Evolutionary conservation across 2,113 vertebrate genomes (phyloP).

Genomic region (Lagopus muta): DNA sequence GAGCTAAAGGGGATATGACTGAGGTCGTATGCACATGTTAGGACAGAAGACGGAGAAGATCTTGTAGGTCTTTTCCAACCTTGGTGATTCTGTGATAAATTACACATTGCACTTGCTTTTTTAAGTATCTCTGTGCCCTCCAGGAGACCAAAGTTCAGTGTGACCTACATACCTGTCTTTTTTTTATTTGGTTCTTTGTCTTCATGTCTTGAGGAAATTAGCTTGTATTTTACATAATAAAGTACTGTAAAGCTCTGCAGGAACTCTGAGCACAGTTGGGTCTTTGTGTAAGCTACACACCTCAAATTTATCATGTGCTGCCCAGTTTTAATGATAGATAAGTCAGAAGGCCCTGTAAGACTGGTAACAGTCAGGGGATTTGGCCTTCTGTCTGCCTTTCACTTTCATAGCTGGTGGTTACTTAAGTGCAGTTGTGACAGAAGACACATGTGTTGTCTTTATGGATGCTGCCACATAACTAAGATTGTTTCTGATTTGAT

Average conservation of each 20-base stretch:
- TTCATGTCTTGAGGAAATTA: slow-evolving; percentile 13
- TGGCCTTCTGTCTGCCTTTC: slow-evolving; percentile 10
- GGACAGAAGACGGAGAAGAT: background rate
- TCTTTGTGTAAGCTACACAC: background rate
- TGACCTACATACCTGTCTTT: background rate
- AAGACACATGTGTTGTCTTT: background rate
- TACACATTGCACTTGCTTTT: slow-evolving; percentile 31
- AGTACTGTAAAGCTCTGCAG: slow-evolving; percentile 33
- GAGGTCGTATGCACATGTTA: background rate
- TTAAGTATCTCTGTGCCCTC: slow-evolving; percentile 34
- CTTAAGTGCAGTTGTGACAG: background rate
- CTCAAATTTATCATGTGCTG: background rate
- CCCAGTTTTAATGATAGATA: background rate
- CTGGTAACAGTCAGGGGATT: background rate
- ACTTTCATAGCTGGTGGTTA: background rate
- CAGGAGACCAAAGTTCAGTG: slow-evolving; percentile 53
- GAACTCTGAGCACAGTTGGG: background rate
- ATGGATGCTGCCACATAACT: background rate
- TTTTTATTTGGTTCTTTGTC: background rate
- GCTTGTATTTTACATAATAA: slow-evolving; percentile 24
- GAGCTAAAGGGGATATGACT: slow-evolving; percentile 49
- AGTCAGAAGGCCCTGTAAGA: background rate
- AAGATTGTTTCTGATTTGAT: background rate
- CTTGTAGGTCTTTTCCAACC: too few relatives aligned
- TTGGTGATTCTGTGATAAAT: background rate